Conservation (phyloP, 1,140 invertebrate species). For the Aphaenogaster ashmeadi region DNA sequence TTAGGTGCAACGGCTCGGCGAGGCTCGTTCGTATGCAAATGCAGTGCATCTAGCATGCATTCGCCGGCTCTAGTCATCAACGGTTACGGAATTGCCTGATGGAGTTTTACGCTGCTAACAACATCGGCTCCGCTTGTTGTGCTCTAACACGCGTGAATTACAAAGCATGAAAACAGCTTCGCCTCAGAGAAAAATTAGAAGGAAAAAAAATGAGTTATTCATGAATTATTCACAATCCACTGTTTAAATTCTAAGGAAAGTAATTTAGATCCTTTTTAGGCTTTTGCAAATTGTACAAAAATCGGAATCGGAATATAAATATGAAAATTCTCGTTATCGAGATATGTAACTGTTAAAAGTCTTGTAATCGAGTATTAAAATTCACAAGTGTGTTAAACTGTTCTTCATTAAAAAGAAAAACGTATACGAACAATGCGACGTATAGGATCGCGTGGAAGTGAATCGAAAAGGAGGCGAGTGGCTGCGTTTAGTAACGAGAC, state of each 20-base stretch:
- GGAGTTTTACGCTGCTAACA: conserved; percentile 38
- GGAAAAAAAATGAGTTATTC: background rate
- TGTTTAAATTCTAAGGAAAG: background rate
- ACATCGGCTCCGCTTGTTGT: background rate
- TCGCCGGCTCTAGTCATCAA: conserved; percentile 33
- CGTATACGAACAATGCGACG: conserved; percentile 22
- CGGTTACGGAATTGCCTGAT: conserved; percentile 36
- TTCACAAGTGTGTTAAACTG: background rate
- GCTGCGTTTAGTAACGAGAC: conserved; percentile 25
- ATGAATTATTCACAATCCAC: background rate
- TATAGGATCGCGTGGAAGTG: conserved; percentile 4
- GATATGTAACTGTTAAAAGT: background rate
- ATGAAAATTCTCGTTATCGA: background rate
- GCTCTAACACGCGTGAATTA: conserved; percentile 8
- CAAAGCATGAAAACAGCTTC: conserved; percentile 7
- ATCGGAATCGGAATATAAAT: background rate
- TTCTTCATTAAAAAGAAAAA: conserved; percentile 6
- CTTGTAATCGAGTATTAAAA: background rate
- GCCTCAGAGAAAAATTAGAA: background rate
- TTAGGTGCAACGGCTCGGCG: conserved; percentile 67
- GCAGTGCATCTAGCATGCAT: conserved; percentile 41
- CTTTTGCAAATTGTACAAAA: background rate
- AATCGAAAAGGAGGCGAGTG: conserved; percentile 14
- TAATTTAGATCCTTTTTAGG: background rate
- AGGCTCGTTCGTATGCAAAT: conserved; percentile 76